A percentile compares a stretch with the other conserved stretches of the same genome.
These are phyloP conservation scores for Megaceryle maxima DNA, from an alignment of 2,113 vertebrate genomes.

Conservation along the genomic window DNA sequence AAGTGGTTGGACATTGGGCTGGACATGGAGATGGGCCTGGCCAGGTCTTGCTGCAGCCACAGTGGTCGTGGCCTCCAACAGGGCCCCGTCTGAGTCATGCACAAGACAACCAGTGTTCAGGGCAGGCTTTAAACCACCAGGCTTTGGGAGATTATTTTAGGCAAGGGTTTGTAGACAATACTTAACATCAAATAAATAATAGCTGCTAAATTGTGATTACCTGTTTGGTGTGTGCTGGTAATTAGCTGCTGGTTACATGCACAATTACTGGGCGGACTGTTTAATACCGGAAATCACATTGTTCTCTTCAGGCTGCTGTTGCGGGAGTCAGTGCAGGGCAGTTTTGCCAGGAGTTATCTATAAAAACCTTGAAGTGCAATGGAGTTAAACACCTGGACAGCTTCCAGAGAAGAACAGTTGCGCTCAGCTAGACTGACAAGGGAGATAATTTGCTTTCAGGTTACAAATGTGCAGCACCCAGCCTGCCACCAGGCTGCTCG, in stretches of 20 bases:
- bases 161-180: not conserved
- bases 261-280: not conserved
- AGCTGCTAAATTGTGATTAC: not conserved
- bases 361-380: not conserved
- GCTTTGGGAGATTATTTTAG: not conserved
- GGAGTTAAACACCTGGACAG: not conserved
- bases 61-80: accelerated
- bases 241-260: not conserved
- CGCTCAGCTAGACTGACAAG: not conserved
- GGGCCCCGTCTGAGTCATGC: not conserved
- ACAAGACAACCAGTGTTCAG: not conserved
- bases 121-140: not conserved
- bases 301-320: accelerated
- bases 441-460: not conserved
- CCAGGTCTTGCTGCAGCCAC: not conserved
- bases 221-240: not conserved
- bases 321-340: not conserved
- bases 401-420: not conserved
- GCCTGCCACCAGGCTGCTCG: not conserved
- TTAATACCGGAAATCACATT: not conserved
- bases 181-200: not conserved
- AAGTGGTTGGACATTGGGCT: not conserved
- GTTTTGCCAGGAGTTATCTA: not conserved
- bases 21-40: not conserved
- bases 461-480: not conserved